Evolutionary conservation across 2,113 vertebrate genomes (phyloP).

Genomic region (Urocynchramus pylzowi): DNA sequence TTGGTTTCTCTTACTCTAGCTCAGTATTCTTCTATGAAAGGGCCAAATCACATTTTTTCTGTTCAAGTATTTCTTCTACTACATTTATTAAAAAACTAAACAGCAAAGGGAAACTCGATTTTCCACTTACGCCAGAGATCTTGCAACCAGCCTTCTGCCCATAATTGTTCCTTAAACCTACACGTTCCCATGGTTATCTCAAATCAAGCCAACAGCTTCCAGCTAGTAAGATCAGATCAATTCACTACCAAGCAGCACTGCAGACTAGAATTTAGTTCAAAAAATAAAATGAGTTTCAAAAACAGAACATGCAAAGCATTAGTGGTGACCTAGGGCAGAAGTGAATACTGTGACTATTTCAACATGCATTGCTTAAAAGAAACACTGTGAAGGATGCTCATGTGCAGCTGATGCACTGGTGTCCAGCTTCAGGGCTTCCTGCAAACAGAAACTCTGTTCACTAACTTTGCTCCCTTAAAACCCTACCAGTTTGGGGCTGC

Average conservation of each 20-base stretch:
- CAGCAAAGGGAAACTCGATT: neutral
- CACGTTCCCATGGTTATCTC: neutral
- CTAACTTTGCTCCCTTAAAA: neutral
- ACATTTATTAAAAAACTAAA: neutral
- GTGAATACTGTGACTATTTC: neutral
- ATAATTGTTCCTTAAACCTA: neutral
- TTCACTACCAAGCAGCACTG: neutral
- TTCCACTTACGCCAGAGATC: neutral
- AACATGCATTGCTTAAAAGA: slow-evolving; percentile 60
- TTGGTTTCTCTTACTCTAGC: neutral
- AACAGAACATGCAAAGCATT: neutral
- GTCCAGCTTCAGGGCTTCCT: neutral
- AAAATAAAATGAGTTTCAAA: neutral
- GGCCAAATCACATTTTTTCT: neutral
- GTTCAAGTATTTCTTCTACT: neutral
- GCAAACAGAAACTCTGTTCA: neutral
- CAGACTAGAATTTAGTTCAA: neutral
- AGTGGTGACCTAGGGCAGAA: neutral
- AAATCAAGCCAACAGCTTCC: neutral
- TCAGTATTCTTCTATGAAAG: neutral
- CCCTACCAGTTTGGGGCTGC: neutral
- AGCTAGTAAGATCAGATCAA: neutral
- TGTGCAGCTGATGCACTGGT: accelerated
- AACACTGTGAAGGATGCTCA: slow-evolving; percentile 54
- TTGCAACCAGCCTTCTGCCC: neutral